Evolutionary conservation across 2,113 vertebrate species (phyloP).

Genomic region (Ctenomys sociabilis): DNA sequence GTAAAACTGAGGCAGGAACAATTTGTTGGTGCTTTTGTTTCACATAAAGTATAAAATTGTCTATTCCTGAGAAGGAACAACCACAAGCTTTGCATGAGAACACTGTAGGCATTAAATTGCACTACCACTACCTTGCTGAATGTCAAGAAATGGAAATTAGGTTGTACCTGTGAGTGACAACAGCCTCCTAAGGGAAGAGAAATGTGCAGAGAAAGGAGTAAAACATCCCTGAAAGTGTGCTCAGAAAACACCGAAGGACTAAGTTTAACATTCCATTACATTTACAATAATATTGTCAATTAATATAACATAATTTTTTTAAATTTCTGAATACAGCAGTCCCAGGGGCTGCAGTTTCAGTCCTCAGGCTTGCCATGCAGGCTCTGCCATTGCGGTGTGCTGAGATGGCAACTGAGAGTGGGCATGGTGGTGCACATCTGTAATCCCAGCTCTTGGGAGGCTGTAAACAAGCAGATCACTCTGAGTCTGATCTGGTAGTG

Average conservation of each 20-base stretch:
- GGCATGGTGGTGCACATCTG: no score
- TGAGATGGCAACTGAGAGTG: no score
- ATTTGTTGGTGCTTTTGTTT: not conserved
- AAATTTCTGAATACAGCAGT: not conserved
- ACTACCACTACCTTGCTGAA: not conserved
- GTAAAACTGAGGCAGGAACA: not conserved
- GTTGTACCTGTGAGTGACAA: not conserved
- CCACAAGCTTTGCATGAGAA: not conserved
- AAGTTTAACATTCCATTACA: not conserved
- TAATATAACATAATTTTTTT: not conserved
- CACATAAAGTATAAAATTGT: not conserved
- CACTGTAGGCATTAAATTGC: not conserved
- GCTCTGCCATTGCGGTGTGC: no score
- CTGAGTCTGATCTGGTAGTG: no score
- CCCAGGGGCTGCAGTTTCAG: no score
- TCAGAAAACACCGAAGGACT: not conserved
- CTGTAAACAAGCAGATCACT: no score
- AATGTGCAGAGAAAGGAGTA: not conserved
- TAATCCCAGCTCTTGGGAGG: no score
- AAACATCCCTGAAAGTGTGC: not conserved
- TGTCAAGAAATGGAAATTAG: not conserved
- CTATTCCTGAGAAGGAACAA: not conserved
- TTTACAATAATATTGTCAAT: not conserved
- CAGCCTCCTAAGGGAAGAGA: not conserved
- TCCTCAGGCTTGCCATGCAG: no score